phyloP scores from a whole-genome alignment of 1,140 invertebrate genomes.

The Hirudo medicinalis region DNA sequence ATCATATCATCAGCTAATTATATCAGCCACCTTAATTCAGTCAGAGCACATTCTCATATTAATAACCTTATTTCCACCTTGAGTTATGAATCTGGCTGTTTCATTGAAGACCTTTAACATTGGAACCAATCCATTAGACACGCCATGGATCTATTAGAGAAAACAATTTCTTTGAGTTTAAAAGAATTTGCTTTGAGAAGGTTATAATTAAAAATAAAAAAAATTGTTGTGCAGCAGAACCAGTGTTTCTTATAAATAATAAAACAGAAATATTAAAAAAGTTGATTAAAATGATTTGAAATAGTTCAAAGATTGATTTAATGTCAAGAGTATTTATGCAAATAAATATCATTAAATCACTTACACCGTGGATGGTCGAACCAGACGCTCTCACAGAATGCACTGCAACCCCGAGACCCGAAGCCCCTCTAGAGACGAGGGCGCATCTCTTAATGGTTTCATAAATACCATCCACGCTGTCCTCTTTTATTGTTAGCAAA shows the following conservation, averaged over 20 bases:
- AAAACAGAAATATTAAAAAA: not conserved
- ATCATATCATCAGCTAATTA: not conserved
- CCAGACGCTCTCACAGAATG: slow-evolving; percentile 88
- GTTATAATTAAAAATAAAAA: too few species aligned
- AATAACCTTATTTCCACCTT: slow-evolving; percentile 81
- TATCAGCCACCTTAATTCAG: not conserved
- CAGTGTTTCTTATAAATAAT: not conserved
- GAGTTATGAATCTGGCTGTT: slow-evolving; percentile 89
- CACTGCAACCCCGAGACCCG: slow-evolving; percentile 92
- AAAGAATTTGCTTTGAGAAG: too few species aligned
- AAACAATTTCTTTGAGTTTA: too few species aligned
- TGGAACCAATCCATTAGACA: slow-evolving; percentile 90
- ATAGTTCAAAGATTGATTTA: not conserved
- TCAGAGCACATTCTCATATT: not conserved
- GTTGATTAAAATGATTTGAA: not conserved
- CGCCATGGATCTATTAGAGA: slow-evolving; percentile 61
- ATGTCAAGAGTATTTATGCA: not conserved
- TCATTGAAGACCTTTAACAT: slow-evolving; percentile 94
- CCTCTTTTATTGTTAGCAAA: slow-evolving; percentile 80
- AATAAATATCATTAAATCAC: slow-evolving; percentile 18
- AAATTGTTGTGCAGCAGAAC: not conserved
- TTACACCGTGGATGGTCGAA: slow-evolving; percentile 68
- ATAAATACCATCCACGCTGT: slow-evolving; percentile 95
- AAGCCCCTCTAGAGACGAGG: slow-evolving; percentile 82
- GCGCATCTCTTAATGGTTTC: slow-evolving; percentile 80